A percentile compares a stretch with the other conserved stretches of the same genome.
phyloP scores from a whole-genome alignment of 2,113 vertebrate species.

The Ailurus styani region DNA sequence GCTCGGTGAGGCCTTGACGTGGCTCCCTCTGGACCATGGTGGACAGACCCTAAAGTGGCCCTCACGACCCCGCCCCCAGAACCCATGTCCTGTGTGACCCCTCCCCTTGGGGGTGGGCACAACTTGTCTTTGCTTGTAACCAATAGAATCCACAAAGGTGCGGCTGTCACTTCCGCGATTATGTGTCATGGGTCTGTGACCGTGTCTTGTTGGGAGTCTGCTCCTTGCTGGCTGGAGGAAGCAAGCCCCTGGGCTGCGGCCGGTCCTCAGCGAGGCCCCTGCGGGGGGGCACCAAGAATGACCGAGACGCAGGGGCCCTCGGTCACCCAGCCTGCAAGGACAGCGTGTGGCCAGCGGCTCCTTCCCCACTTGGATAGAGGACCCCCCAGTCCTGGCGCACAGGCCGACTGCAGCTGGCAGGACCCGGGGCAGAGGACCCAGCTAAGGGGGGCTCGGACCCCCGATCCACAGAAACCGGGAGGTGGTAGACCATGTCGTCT shows the following conservation, averaged over 20 bases:
- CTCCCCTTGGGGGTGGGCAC: not conserved
- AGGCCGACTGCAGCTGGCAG: fast-evolving
- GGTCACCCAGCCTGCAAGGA: fast-evolving
- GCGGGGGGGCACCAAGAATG: fast-evolving
- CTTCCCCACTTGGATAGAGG: not conserved
- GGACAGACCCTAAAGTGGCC: not conserved
- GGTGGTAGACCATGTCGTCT: fast-evolving
- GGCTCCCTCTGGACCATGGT: not conserved
- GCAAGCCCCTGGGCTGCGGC: too few relatives aligned
- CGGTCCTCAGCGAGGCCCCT: fast-evolving
- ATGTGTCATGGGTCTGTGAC: fast-evolving
- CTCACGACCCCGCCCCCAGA: not conserved
- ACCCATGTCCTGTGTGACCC: not conserved
- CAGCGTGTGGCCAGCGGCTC: fast-evolving
- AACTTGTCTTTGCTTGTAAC: not conserved
- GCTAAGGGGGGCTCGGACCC: not conserved
- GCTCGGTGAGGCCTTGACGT: not conserved
- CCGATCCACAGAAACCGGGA: fast-evolving
- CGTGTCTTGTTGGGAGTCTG: fast-evolving
- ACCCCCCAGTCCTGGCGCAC: fast-evolving
- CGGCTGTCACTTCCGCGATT: not conserved
- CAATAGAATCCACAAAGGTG: fast-evolving
- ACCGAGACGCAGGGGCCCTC: not conserved
- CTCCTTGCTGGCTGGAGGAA: not conserved
- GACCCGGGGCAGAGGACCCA: not conserved